Evolutionary conservation across 2,797 vertebrate species (phyloP).

Genomic region (Gallinago solitaria): DNA sequence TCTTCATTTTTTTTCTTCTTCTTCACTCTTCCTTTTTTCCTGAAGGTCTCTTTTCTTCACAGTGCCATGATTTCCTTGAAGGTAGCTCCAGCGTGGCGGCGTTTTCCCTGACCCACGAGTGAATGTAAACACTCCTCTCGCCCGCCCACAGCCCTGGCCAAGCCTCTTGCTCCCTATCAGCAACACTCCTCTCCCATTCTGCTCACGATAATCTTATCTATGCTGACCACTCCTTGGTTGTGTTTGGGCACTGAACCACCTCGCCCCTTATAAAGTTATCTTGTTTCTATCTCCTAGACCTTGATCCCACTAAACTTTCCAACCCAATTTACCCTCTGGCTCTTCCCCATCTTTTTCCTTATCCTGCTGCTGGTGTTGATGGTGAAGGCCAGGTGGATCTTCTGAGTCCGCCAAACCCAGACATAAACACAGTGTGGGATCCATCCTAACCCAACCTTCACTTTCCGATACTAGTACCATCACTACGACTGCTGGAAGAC

Average conservation of each 20-base stretch:
- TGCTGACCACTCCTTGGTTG: constrained; percentile 56
- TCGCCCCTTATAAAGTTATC: constrained; percentile 52
- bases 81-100: not conserved
- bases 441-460: not conserved
- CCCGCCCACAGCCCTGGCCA: not conserved
- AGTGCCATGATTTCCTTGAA: not conserved
- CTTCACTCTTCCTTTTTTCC: not conserved
- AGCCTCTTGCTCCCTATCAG: constrained; percentile 5
- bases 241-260: constrained; percentile 59
- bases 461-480: not conserved
- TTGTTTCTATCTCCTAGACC: constrained; percentile 38
- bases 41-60: rapidly evolving
- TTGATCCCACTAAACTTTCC: constrained; percentile 54
- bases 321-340: not conserved
- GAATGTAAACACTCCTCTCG: not conserved
- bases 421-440: rapidly evolving
- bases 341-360: not conserved
- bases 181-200: constrained; percentile 29
- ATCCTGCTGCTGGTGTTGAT: not conserved
- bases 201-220: constrained; percentile 61
- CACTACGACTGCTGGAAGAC: not conserved
- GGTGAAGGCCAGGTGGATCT: not conserved
- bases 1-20: no score
- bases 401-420: not conserved
- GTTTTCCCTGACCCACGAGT: not conserved